These are phyloP conservation scores for Dendrolimus pini DNA, from an alignment of 2,888 invertebrate species.

Conservation along the genomic window DNA sequence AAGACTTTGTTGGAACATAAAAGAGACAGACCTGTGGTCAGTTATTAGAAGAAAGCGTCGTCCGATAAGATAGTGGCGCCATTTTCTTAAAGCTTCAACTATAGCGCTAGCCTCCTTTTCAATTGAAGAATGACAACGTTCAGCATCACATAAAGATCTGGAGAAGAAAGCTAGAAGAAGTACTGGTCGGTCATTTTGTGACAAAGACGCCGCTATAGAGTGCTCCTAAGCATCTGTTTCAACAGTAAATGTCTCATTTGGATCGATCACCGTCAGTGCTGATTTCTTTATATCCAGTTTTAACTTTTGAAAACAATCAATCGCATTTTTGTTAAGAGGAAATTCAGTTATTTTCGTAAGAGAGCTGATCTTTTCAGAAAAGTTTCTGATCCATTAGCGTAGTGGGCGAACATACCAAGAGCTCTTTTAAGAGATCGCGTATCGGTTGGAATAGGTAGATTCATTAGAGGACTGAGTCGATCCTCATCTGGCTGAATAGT, in stretches of 20 bases:
- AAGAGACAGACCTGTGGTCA: neutral
- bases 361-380: neutral
- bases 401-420: constrained; percentile 2
- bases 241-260: neutral
- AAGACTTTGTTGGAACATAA: no score
- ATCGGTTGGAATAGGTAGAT: no score
- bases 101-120: constrained; percentile 17
- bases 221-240: constrained; percentile 4
- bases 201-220: constrained; percentile 5
- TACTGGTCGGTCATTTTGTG: no score
- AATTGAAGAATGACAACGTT: constrained; percentile 12
- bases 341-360: neutral
- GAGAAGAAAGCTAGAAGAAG: no score
- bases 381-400: constrained; percentile 3
- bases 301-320: neutral
- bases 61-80: constrained; percentile 13
- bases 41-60: constrained; percentile 11
- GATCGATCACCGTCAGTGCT: no score
- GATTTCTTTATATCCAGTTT: neutral
- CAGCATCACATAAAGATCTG: no score
- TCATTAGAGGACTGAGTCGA: no score
- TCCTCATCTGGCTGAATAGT: no score
- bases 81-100: constrained; percentile 14
- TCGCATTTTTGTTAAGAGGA: neutral
- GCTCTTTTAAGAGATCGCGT: no score